These are phyloP conservation scores for Heliconius hermathena DNA, from an alignment of 1,140 invertebrate genomes.

Conservation along the genomic window DNA sequence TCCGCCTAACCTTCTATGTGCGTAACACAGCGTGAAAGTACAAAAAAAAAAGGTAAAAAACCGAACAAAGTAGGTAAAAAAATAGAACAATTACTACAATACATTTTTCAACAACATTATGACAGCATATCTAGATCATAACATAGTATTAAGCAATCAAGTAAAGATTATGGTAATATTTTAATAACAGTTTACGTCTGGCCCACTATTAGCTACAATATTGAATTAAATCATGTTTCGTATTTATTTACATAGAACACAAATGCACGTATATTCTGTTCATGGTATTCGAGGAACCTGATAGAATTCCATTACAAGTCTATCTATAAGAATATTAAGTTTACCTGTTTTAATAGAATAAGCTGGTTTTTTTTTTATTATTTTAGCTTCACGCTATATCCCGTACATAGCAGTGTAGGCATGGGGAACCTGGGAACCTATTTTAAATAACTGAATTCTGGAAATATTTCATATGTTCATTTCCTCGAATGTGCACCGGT, in stretches of 20 bases:
- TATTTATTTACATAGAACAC: slow-evolving; percentile 37
- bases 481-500: too few relatives aligned
- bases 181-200: slow-evolving; percentile 38
- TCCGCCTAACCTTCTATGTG: too few relatives aligned
- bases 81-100: neutral
- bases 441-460: too few relatives aligned
- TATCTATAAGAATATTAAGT: neutral
- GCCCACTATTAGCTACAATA: slow-evolving; percentile 31
- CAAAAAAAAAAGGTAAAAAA: too few relatives aligned
- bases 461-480: too few relatives aligned
- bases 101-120: slow-evolving; percentile 35
- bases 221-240: slow-evolving; percentile 34
- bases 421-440: too few relatives aligned
- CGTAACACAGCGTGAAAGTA: too few relatives aligned
- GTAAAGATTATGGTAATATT: slow-evolving; percentile 41
- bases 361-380: neutral
- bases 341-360: neutral
- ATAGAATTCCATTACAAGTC: neutral
- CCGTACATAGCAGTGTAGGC: too few relatives aligned
- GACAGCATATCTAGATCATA: slow-evolving; percentile 25
- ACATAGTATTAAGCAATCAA: slow-evolving; percentile 36
- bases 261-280: neutral
- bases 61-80: too few relatives aligned
- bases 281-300: slow-evolving; percentile 4
- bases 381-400: neutral